Conservation (phyloP, 2,888 invertebrate species). For the Lordiphosa fenestrarum region DNA sequence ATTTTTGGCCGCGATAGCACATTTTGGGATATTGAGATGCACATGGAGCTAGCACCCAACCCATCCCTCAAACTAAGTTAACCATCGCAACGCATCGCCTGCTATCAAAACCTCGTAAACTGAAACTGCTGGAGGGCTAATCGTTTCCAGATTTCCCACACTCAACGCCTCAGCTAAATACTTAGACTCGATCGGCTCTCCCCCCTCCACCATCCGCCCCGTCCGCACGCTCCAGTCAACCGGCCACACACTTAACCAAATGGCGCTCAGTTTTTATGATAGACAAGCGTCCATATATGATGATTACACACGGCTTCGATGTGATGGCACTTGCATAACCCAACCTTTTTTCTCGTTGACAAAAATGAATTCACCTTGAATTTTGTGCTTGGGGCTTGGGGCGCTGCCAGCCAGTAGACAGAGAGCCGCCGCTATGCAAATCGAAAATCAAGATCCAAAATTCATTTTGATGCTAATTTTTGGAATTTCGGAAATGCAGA, state of each 20-base stretch:
- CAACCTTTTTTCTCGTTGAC: constrained; percentile 14
- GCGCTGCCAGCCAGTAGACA: constrained; percentile 15
- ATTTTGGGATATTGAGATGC: no score
- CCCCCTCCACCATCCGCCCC: no score
- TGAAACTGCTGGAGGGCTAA: no score
- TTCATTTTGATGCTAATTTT: constrained; percentile 64
- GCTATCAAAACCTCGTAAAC: no score
- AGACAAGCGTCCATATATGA: constrained; percentile 8
- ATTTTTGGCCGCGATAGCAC: no score
- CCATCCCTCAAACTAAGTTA: no score
- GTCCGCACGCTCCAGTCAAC: no score
- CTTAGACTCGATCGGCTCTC: no score
- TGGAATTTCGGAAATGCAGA: constrained; percentile 68
- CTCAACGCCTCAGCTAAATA: background rate
- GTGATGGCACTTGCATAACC: constrained; percentile 16
- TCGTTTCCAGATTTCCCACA: constrained; percentile 4
- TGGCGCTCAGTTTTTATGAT: constrained; percentile 7
- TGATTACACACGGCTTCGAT: constrained; percentile 24
- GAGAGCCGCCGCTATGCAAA: constrained; percentile 30
- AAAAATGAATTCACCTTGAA: constrained; percentile 56
- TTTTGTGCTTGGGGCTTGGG: constrained; percentile 23
- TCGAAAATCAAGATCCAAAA: no score
- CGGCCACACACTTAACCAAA: no score
- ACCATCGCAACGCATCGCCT: no score
- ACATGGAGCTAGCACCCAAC: no score